Base-by-base conservation (phyloP, 2,113 vertebrate species). In the Montifringilla adamsi region DNA sequence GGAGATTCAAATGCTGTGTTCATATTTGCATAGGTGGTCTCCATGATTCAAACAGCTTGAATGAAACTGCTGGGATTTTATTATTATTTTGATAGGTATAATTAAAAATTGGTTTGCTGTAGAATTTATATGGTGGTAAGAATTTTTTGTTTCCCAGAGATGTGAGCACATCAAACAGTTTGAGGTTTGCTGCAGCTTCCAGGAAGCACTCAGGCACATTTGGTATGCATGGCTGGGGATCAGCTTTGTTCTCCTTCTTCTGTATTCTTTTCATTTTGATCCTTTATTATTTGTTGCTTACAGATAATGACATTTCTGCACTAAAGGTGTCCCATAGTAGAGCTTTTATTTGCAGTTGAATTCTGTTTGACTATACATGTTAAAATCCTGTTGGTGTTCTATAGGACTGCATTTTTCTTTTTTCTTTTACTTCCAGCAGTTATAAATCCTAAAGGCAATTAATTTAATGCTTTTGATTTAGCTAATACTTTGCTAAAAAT, bases 51-150 rank as follows among this genome's bases (percentile, higher is more conserved):
- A 62, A 50, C 18, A 24, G 16, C 16, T 47, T 76, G 68, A 92
- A 80, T 84, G 17, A 56, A 95, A 79, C 69, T 75, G 58, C 58
- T 84, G 22, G 44, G 52, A 68, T 84, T 90, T 88, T 37, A 41
- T 94, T 95, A 70, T 56, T 93, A 37, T 92, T 94, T 92, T 95
- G 84, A 64, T 91, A 87, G 58, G 30, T 82, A 31, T 91, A 81
- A 96, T 97, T 97, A 94, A 94, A 94, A 75, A 84, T 72, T 74
- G 49, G 67, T 81, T 90, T 88, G 83, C 89, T 93, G 72, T 49
- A 44, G 82, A 63, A 90, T 91, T 78, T 91, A 44, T 68, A 27
- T 70, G 74, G 79, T 84, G 87, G 82, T 86, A 90, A 93, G 60
- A 49, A 86, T 72, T 94, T 91, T 86, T 70, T 92, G 56, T 89